Conservation (phyloP, 2,113 vertebrate species). For the Rousettus leschenaultii region DNA sequence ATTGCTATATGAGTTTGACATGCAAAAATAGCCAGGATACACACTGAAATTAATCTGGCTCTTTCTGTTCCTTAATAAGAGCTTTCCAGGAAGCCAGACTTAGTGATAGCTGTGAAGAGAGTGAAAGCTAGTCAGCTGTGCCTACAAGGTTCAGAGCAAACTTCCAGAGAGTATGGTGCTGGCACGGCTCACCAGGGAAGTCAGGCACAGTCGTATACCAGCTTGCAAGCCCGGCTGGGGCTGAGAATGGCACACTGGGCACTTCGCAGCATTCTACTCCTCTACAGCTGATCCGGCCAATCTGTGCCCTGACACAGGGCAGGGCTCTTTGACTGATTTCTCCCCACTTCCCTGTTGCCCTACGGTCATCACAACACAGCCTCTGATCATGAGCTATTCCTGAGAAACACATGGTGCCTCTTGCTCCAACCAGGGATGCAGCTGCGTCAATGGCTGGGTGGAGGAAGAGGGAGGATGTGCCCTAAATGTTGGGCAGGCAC, state of each 20-base stretch:
- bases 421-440: background rate
- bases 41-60: background rate
- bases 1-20: background rate
- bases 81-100: background rate
- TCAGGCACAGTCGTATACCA: background rate
- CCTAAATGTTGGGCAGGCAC: background rate
- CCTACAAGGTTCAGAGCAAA: background rate
- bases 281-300: background rate
- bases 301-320: background rate
- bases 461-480: background rate
- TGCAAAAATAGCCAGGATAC: background rate
- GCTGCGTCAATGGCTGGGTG: background rate
- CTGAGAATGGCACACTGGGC: background rate
- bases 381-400: background rate
- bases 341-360: background rate
- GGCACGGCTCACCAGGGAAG: background rate
- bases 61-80: background rate
- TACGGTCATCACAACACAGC: background rate
- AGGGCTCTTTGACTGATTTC: background rate
- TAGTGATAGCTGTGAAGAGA: background rate
- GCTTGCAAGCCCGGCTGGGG: background rate
- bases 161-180: background rate
- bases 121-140: background rate
- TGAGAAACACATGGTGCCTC: background rate
- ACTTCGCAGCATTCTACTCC: background rate